These are phyloP conservation scores for Zapornia atra DNA, from an alignment of 2,113 vertebrate species.

Conservation along the genomic window DNA sequence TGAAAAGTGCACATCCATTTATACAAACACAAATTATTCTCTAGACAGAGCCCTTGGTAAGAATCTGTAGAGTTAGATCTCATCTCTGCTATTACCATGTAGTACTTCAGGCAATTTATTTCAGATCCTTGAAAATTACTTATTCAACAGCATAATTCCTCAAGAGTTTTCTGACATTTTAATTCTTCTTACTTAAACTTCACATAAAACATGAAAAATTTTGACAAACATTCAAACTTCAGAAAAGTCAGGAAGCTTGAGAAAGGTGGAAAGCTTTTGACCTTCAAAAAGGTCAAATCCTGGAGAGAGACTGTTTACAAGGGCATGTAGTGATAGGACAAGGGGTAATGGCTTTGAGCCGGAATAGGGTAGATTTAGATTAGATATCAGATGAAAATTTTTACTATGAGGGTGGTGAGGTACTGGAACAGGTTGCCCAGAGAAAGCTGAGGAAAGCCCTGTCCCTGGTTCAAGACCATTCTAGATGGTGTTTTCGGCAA, in stretches of 20 bases:
- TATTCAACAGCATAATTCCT: not conserved
- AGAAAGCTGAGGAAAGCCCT: too few species aligned
- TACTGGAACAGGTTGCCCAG: too few species aligned
- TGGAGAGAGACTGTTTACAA: too few species aligned
- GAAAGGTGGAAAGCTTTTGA: too few species aligned
- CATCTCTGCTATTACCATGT: not conserved
- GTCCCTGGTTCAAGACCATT: too few species aligned
- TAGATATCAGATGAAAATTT: too few species aligned
- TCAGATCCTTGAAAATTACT: not conserved
- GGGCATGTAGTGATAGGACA: too few species aligned
- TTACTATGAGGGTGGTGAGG: too few species aligned
- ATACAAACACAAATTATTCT: not conserved
- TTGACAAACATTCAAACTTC: not conserved
- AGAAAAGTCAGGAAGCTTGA: not conserved
- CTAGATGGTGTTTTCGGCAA: too few species aligned
- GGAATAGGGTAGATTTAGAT: too few species aligned
- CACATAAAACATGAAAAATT: not conserved
- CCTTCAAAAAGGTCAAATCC: too few species aligned
- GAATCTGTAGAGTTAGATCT: not conserved
- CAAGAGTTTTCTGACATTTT: not conserved
- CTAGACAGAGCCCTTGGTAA: not conserved
- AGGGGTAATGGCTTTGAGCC: too few species aligned
- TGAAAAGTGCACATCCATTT: not conserved
- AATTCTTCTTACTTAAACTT: not conserved
- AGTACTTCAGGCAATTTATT: not conserved